A percentile compares a stretch with the other conserved stretches of the same genome.
Evolutionary conservation across 2,797 vertebrate genomes (phyloP).

Genomic region (Tangara arthus): DNA sequence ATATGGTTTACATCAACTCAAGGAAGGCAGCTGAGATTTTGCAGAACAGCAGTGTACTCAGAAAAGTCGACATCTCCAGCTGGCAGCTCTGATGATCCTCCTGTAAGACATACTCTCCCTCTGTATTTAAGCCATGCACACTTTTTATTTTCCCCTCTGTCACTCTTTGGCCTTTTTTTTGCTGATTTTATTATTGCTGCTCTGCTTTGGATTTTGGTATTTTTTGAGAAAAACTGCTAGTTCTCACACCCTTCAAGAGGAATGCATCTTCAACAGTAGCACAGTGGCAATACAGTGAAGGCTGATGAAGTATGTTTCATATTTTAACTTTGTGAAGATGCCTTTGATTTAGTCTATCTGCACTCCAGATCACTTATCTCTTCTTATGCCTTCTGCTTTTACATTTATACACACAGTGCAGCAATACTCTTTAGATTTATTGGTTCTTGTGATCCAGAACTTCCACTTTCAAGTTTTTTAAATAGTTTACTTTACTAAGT

Average conservation of each 20-base stretch:
- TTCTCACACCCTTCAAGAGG: background rate
- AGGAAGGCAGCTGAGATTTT: background rate
- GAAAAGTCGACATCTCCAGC: background rate
- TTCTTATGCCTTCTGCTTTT: background rate
- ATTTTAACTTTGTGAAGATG: background rate
- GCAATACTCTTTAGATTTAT: background rate
- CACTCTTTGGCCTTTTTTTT: background rate
- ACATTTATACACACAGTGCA: background rate
- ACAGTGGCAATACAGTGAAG: background rate
- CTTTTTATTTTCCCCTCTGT: background rate
- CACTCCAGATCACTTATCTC: background rate
- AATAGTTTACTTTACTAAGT: background rate
- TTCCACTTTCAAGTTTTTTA: background rate
- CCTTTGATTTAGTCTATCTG: background rate
- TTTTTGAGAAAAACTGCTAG: background rate
- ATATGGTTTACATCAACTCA: background rate
- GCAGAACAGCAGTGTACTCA: background rate
- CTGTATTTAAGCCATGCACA: background rate
- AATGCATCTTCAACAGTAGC: background rate
- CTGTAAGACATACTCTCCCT: background rate
- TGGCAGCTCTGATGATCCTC: background rate
- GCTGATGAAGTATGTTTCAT: background rate
- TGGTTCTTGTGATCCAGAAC: background rate
- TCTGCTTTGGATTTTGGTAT: background rate
- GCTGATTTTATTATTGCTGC: background rate